These are phyloP conservation scores for Mythimna vitellina DNA, from an alignment of 2,888 invertebrate genomes.

Conservation along the genomic window DNA sequence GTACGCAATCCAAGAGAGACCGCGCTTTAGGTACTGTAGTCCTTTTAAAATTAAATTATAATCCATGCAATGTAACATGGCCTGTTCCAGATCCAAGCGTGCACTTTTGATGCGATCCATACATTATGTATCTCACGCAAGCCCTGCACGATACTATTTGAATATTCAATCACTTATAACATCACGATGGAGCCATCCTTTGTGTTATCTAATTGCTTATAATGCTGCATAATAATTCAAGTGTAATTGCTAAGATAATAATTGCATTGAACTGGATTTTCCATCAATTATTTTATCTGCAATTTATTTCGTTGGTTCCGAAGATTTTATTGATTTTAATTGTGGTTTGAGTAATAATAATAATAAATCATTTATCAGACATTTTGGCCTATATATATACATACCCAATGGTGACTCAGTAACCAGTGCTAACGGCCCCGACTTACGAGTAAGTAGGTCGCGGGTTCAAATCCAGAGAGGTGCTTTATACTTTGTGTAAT, in stretches of 20 bases:
- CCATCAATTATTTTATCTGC: conserved; percentile 12
- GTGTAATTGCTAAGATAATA: conserved; percentile 22
- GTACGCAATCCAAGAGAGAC: too few relatives aligned
- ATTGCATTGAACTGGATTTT: conserved; percentile 41
- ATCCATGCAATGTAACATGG: conserved; percentile 37
- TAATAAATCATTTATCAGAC: too few relatives aligned
- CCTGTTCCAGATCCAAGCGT: conserved; percentile 49
- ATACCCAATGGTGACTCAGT: too few relatives aligned
- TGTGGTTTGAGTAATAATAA: background rate
- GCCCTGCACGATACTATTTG: conserved; percentile 50
- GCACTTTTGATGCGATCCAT: conserved; percentile 45
- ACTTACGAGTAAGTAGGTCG: too few relatives aligned
- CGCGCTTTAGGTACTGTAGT: too few relatives aligned
- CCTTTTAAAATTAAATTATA: conserved; percentile 9
- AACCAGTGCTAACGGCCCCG: too few relatives aligned
- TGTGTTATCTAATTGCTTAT: conserved; percentile 59
- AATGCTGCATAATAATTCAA: conserved; percentile 47
- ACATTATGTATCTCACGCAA: conserved; percentile 59
- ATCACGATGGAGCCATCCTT: conserved; percentile 55
- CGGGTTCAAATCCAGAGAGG: too few relatives aligned
- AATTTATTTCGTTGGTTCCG: conserved; percentile 11
- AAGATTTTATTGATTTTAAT: conserved; percentile 14
- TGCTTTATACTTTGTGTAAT: too few relatives aligned
- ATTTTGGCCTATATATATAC: too few relatives aligned
- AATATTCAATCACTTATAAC: conserved; percentile 57